These are phyloP conservation scores for Eulithis testata DNA, from an alignment of 2,888 invertebrate species.

Conservation along the genomic window DNA sequence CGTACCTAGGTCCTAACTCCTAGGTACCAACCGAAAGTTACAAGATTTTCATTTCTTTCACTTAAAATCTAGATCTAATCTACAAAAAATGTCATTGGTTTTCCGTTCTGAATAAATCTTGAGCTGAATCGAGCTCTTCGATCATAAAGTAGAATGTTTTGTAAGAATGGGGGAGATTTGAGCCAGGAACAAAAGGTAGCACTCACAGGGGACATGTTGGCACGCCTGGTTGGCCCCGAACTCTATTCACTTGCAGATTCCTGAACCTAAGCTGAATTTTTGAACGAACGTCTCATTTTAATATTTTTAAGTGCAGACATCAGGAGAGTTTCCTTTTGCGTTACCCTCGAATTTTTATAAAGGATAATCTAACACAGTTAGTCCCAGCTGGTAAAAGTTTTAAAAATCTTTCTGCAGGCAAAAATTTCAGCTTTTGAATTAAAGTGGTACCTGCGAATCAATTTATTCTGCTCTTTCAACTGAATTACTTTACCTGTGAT, in stretches of 20 bases:
- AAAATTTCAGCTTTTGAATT: slow-evolving; percentile 13
- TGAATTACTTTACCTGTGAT: neutral
- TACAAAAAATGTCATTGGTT: slow-evolving; percentile 29
- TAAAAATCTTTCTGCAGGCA: slow-evolving; percentile 9
- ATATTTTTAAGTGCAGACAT: slow-evolving; percentile 34
- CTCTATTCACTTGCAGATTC: slow-evolving; percentile 40
- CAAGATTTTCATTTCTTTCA: slow-evolving; percentile 19
- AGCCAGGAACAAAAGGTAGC: slow-evolving; percentile 44
- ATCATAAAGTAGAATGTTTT: slow-evolving; percentile 36
- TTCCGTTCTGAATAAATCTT: slow-evolving; percentile 38
- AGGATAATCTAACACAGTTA: slow-evolving; percentile 26
- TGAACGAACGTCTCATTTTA: slow-evolving; percentile 34
- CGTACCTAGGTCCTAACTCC: too few species aligned
- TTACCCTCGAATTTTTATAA: slow-evolving; percentile 23
- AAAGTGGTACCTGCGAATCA: slow-evolving; percentile 13
- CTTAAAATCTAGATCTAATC: slow-evolving; percentile 23
- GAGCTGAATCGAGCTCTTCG: slow-evolving; percentile 33
- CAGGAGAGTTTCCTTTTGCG: slow-evolving; percentile 24
- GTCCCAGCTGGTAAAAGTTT: slow-evolving; percentile 17
- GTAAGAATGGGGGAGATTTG: slow-evolving; percentile 41
- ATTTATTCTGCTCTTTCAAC: slow-evolving; percentile 10
- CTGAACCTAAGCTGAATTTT: slow-evolving; percentile 41
- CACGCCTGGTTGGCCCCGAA: slow-evolving; percentile 45
- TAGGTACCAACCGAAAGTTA: neutral
- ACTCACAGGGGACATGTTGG: slow-evolving; percentile 45